phyloP scores from a whole-genome alignment of 2,888 invertebrate genomes.

The Parascotia fuliginaria region DNA sequence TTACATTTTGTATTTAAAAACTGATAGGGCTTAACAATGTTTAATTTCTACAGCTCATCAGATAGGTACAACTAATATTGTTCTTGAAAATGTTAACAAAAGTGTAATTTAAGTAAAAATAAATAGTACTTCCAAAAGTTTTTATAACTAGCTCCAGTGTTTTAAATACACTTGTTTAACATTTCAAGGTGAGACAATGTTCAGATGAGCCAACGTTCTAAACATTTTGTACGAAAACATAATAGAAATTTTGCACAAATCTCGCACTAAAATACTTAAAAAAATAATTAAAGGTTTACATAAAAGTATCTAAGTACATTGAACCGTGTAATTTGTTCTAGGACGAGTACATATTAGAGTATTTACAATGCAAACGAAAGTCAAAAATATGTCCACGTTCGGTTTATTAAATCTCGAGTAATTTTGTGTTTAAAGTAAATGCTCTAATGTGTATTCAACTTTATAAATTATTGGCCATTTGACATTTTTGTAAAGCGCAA shows the following conservation, averaged over 20 bases:
- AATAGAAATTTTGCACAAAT: conserved; percentile 33
- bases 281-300: conserved; percentile 12
- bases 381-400: too few relatives aligned
- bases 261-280: conserved; percentile 15
- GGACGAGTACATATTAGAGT: not conserved
- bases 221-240: conserved; percentile 19
- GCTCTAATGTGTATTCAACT: not conserved
- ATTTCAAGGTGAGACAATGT: conserved; percentile 3
- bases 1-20: conserved; percentile 11
- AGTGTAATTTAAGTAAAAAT: not conserved
- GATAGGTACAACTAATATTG: not conserved
- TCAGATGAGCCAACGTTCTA: conserved; percentile 7
- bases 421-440: not conserved
- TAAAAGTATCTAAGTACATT: conserved; percentile 28
- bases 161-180: not conserved
- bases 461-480: conserved; percentile 9
- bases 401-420: not conserved
- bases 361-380: not conserved
- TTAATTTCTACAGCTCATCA: conserved; percentile 21
- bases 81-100: conserved; percentile 1
- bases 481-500: conserved; percentile 17
- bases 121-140: too few relatives aligned
- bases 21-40: conserved; percentile 26
- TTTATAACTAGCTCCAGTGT: not conserved
- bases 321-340: conserved; percentile 7